Percentiles rank a stretch among this genome's conserved stretches.
Evolutionary conservation across 2,797 vertebrate genomes (phyloP).

Genomic region (Poecilia velifera): DNA sequence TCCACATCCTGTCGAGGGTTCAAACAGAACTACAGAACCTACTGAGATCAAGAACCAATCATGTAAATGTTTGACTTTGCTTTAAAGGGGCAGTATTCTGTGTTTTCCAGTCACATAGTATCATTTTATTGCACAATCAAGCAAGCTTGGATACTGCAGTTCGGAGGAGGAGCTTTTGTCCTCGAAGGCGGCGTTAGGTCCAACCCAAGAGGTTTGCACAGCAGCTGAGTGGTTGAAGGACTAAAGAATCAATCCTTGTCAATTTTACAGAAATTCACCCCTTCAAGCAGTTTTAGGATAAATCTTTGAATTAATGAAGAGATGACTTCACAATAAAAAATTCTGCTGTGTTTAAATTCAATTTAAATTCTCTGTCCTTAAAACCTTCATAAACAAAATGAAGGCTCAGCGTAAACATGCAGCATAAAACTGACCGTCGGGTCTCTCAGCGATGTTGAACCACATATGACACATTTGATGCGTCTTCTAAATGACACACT

Average conservation of each 20-base stretch:
- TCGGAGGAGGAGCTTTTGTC: too few species aligned
- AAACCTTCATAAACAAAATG: background rate
- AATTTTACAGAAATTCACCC: too few species aligned
- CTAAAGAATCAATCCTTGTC: too few species aligned
- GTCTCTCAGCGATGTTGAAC: background rate
- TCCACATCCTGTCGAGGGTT: background rate
- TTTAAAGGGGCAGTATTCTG: background rate
- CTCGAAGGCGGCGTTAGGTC: too few species aligned
- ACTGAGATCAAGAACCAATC: background rate
- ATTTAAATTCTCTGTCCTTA: background rate
- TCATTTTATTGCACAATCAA: too few species aligned
- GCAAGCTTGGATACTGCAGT: too few species aligned
- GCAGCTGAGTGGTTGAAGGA: too few species aligned
- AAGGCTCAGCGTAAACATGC: background rate
- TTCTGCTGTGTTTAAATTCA: background rate
- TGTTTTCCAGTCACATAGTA: too few species aligned
- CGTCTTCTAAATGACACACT: background rate
- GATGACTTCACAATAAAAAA: background rate
- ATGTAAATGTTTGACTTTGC: background rate
- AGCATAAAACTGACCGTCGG: background rate
- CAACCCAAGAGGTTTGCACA: too few species aligned
- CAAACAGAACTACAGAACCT: background rate
- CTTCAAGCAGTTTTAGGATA: background rate
- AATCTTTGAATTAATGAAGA: background rate
- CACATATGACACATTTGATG: constrained; percentile 11